Conservation (phyloP, 2,113 vertebrate species). For the Balaeniceps rex region DNA sequence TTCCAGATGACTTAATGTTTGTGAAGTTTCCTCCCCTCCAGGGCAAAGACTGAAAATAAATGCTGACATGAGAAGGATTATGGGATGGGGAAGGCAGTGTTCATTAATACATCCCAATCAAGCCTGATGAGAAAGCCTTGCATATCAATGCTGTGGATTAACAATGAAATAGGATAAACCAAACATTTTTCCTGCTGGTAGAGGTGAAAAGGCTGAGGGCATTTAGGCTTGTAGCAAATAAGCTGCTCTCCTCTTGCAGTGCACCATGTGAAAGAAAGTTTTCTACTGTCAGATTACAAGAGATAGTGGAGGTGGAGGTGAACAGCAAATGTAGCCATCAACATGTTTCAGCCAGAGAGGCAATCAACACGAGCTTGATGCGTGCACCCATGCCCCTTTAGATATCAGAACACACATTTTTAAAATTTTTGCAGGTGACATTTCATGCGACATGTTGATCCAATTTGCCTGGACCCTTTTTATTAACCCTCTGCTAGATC, state of each 20-base stretch:
- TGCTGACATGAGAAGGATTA: not conserved
- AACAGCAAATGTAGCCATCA: not conserved
- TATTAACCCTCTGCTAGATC: not conserved
- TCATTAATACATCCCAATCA: not conserved
- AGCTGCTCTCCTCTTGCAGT: not conserved
- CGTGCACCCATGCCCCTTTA: not conserved
- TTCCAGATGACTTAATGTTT: not conserved
- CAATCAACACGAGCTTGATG: not conserved
- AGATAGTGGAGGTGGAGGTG: not conserved
- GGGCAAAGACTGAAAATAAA: conserved; percentile 18
- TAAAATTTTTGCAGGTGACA: not conserved
- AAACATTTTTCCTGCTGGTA: not conserved
- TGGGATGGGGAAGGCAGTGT: not conserved
- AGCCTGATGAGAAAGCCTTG: not conserved
- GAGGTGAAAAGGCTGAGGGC: not conserved
- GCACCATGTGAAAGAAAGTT: not conserved
- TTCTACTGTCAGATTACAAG: not conserved
- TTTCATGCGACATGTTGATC: not conserved
- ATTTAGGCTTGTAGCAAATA: not conserved
- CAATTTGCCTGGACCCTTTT: not conserved
- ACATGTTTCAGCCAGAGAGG: not conserved
- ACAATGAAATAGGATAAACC: not conserved
- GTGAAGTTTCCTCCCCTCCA: not conserved
- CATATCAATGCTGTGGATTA: not conserved
- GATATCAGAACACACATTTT: not conserved